Evolutionary conservation across 2,113 vertebrate species (phyloP), one percentile per base, ranked within the genome.

Genomic region (Alethe castanea): DNA sequence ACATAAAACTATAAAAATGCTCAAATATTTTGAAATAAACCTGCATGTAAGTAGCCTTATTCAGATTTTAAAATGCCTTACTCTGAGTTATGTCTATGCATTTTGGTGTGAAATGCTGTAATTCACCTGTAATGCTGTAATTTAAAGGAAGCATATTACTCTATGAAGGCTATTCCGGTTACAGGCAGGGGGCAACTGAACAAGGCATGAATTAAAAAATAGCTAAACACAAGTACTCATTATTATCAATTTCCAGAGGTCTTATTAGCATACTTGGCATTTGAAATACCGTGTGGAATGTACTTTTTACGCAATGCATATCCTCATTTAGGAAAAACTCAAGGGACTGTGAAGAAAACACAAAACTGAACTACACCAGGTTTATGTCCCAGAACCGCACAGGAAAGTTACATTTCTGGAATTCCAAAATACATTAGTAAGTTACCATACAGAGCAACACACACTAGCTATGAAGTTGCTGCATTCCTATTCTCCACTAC

Each of bases 401-500:
- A 4, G 19, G 24, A 84, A 64, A 24, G 12, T 24, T 26, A 62
- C 1, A 8, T 15, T 31, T 67, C 48, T 2, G 14, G 22, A 91
- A 78, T 53, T 81, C 42, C 19, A 60, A 67, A 84, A 40, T 5
- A 60, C 0, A 24, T 1, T 2, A 64, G 1, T 4, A 40, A 72
- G 42, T 81, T 59, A 84, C 12, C 7, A 10, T 23, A 83, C 16
- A 73, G 23, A 81, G 14, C 4, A 62, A 40, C 45, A 60, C 0
- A 0, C 12, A 35, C 33, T 7, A 78, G 76, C 53, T 38, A 24
- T 0, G 0, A 62, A 78, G 40, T 8, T 42, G n/a, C 38, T 72
- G 61, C 36, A 11, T 23, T 69, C 40, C 44, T 25, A 2, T 42
- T 70, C 26, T 66, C 35, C 35, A 9, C 5, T 35, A 54, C 6